A percentile compares a stretch with the other conserved stretches of the same genome.
Evolutionary conservation across 2,113 vertebrate species (phyloP).

Genomic region (Harpagus bidentatus): DNA sequence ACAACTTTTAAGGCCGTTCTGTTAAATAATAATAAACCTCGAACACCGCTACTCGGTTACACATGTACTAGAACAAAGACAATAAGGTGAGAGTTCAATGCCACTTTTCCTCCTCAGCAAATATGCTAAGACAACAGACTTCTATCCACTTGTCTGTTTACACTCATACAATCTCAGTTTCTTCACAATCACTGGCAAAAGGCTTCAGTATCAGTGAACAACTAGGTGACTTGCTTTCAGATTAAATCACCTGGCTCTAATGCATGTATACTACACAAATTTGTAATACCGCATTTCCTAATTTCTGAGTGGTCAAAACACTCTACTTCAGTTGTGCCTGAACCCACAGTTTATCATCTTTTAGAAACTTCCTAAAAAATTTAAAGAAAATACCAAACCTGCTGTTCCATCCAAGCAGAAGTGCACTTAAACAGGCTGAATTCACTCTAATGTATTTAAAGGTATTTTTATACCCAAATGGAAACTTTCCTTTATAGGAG

Average conservation of each 20-base stretch:
- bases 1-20: not conserved
- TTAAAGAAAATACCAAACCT: not conserved
- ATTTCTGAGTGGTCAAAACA: not conserved
- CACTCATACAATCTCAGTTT: not conserved
- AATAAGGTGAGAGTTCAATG: not conserved
- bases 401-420: not conserved
- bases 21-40: not conserved
- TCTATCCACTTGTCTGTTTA: not conserved
- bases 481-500: not conserved
- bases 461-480: not conserved
- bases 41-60: not conserved
- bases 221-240: not conserved
- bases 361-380: not conserved
- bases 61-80: not conserved
- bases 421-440: not conserved
- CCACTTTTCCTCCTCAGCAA: not conserved
- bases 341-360: not conserved
- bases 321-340: not conserved
- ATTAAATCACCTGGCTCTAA: not conserved
- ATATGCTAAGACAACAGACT: rapidly evolving
- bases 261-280: not conserved
- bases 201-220: not conserved
- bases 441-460: not conserved
- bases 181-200: not conserved
- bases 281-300: not conserved